Evolutionary conservation across 2,113 vertebrate species (phyloP).

Genomic region (Coturnix japonica): DNA sequence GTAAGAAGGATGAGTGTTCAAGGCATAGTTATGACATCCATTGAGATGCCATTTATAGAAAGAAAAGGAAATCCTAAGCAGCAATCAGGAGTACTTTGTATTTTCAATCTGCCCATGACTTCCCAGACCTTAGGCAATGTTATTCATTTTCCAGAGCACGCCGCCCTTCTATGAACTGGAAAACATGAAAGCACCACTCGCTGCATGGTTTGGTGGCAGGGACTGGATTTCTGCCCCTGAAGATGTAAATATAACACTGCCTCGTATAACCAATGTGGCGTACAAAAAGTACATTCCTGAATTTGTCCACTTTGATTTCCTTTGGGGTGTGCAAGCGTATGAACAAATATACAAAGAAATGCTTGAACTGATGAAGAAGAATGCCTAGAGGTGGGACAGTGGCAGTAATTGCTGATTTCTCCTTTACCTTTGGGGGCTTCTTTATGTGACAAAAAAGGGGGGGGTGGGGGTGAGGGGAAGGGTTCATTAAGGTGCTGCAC

Average conservation of each 20-base stretch:
- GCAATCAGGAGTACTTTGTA: background rate
- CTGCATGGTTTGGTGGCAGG: constrained; percentile 76
- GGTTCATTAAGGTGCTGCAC: background rate
- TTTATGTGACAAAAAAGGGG: background rate
- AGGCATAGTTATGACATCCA: background rate
- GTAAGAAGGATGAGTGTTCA: background rate
- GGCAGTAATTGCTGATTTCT: background rate
- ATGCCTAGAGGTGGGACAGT: background rate
- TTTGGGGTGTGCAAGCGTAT: constrained; percentile 78
- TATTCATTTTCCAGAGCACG: constrained; percentile 53
- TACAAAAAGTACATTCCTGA: constrained; percentile 77
- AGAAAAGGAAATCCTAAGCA: background rate
- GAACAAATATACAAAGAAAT: constrained; percentile 77
- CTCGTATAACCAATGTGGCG: constrained; percentile 66
- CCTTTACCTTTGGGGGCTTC: background rate
- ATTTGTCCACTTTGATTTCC: constrained; percentile 82
- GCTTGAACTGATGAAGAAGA: constrained; percentile 73
- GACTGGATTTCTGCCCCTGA: constrained; percentile 78
- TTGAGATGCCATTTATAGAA: rapidly evolving
- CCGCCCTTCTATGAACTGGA: constrained; percentile 79
- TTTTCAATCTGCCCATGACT: background rate
- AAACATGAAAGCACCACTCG: constrained; percentile 75
- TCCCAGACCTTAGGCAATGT: background rate
- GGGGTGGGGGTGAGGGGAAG: background rate
- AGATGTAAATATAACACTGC: constrained; percentile 66